Conservation (phyloP, 2,888 invertebrate species). For the Gisinianus flammeolus region DNA sequence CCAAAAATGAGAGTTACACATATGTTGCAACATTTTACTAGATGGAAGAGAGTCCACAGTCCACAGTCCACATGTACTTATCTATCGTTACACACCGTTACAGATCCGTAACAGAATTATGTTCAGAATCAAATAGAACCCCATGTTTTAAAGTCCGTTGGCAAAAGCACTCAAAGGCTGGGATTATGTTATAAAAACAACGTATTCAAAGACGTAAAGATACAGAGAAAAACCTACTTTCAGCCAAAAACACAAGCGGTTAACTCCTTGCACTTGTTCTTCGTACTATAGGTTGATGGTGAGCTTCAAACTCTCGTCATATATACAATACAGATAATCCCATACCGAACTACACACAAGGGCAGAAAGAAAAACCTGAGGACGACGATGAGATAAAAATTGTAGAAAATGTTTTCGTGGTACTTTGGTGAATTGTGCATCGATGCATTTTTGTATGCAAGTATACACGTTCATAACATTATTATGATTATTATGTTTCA, state of each 20-base stretch:
- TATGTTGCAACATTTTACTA: background rate
- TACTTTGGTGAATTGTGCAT: conserved; percentile 23
- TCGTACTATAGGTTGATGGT: too few species aligned
- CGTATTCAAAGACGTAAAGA: too few species aligned
- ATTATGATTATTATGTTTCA: background rate
- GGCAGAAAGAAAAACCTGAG: background rate
- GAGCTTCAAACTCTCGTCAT: too few species aligned
- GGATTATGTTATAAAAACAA: background rate
- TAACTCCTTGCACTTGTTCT: background rate
- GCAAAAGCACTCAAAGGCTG: background rate
- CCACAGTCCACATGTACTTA: background rate
- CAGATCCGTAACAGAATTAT: conserved; percentile 31
- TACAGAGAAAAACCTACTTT: conserved; percentile 4
- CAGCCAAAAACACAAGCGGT: background rate
- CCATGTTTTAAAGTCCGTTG: background rate
- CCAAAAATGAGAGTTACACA: too few species aligned
- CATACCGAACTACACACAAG: background rate
- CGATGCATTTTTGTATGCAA: conserved; percentile 15
- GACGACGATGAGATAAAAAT: background rate
- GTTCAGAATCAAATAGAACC: background rate
- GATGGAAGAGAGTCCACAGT: too few species aligned
- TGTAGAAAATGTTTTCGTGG: background rate
- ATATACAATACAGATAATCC: too few species aligned
- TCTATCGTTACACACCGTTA: conserved; percentile 32
- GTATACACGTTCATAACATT: background rate